Evolutionary conservation across 2,888 invertebrate genomes (phyloP).

Genomic region (Napeogenes sylphis): DNA sequence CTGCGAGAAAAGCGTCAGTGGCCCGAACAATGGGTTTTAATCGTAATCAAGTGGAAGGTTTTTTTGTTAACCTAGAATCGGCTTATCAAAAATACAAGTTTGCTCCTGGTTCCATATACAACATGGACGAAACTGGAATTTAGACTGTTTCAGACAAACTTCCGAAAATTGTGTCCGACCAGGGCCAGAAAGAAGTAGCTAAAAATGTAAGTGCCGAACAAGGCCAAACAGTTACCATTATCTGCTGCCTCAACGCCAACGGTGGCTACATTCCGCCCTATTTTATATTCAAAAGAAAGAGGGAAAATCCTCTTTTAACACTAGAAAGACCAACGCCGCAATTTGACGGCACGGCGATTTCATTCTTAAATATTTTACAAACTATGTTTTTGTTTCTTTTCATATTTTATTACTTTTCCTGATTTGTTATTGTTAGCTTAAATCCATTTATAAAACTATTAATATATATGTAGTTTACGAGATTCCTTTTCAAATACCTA

Average conservation of each 20-base stretch:
- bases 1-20: background rate
- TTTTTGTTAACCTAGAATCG: constrained; percentile 16
- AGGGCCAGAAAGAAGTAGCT: constrained; percentile 28
- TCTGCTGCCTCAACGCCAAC: constrained; percentile 26
- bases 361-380: too few relatives aligned
- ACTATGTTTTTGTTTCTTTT: too few relatives aligned
- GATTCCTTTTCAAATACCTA: too few relatives aligned
- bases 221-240: constrained; percentile 24
- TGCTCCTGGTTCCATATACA: constrained; percentile 17
- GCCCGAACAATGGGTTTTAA: background rate
- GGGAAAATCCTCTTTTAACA: background rate
- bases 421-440: too few relatives aligned
- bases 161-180: constrained; percentile 25
- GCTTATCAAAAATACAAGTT: constrained; percentile 18
- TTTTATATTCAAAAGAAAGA: background rate
- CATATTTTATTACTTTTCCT: too few relatives aligned
- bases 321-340: too few relatives aligned
- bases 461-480: too few relatives aligned
- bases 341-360: too few relatives aligned
- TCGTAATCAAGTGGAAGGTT: background rate
- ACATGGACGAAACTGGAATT: constrained; percentile 13
- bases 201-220: constrained; percentile 28
- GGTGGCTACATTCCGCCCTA: constrained; percentile 19
- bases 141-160: constrained; percentile 17
- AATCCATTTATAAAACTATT: too few relatives aligned